Evolutionary conservation across 2,888 invertebrate species (phyloP).

Genomic region (Aelia acuminata): DNA sequence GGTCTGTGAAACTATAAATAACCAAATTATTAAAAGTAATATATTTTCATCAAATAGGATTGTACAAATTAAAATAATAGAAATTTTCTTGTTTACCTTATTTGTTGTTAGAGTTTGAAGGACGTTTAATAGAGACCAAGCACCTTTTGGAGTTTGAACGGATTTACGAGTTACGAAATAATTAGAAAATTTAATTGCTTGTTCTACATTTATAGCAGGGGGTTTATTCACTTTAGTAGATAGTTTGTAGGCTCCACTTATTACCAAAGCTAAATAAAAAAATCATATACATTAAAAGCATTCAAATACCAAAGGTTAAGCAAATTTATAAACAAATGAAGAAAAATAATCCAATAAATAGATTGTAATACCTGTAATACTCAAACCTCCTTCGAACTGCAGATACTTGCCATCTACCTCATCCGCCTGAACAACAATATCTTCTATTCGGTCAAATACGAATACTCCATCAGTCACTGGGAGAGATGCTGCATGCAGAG

Average conservation of each 20-base stretch:
- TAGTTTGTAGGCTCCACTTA: conserved; percentile 77
- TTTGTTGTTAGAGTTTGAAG: conserved; percentile 80
- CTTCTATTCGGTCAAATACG: conserved; percentile 85
- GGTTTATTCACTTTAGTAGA: conserved; percentile 76
- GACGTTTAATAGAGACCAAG: conserved; percentile 84
- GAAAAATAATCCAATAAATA: too few relatives aligned
- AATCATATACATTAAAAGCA: background rate
- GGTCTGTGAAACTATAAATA: conserved; percentile 78
- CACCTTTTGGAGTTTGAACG: conserved; percentile 88
- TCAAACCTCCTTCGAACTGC: conserved; percentile 93
- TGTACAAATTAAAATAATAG: background rate
- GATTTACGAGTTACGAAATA: conserved; percentile 92
- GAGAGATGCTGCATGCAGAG: conserved; percentile 85
- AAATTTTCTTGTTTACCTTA: conserved; percentile 71
- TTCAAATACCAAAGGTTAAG: background rate
- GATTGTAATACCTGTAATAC: conserved; percentile 74
- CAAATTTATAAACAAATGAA: background rate
- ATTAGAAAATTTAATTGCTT: conserved; percentile 89
- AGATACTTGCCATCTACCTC: conserved; percentile 90
- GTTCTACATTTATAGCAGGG: conserved; percentile 81
- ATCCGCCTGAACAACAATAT: conserved; percentile 94
- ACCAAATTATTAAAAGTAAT: conserved; percentile 65
- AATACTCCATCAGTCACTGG: conserved; percentile 77
- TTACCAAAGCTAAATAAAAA: conserved; percentile 71
- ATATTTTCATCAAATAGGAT: conserved; percentile 63